phyloP scores from a whole-genome alignment of 2,888 invertebrate species.

The Copidosoma aretas region DNA sequence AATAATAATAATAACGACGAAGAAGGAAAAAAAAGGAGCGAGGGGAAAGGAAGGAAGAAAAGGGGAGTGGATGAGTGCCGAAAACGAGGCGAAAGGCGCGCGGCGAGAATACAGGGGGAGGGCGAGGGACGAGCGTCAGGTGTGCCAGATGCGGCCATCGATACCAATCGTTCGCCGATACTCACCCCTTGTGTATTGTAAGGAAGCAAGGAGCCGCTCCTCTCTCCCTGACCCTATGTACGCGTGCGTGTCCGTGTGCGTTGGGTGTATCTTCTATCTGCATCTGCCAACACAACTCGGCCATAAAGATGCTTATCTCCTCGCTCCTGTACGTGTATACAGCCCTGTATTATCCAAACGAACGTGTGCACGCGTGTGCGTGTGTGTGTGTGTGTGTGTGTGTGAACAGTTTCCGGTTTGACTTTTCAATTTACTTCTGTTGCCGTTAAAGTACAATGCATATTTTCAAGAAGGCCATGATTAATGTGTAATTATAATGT shows the following conservation, averaged over 20 bases:
- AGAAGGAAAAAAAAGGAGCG: constrained; percentile 38
- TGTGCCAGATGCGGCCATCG: constrained; percentile 60
- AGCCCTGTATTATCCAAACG: neutral
- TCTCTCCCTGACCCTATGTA: neutral
- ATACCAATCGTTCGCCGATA: constrained; percentile 59
- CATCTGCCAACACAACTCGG: constrained; percentile 39
- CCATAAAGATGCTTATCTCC: constrained; percentile 39
- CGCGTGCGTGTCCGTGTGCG: neutral
- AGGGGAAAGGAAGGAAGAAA: neutral
- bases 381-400: constrained; percentile 15
- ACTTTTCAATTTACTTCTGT: constrained; percentile 38
- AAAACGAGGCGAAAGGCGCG: neutral
- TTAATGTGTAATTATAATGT: no score
- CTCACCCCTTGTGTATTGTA: neutral
- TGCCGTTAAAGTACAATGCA: no score
- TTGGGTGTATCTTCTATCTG: constrained; percentile 38
- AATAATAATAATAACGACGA: constrained; percentile 36
- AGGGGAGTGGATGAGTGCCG: constrained; percentile 1
- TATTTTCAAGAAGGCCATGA: no score
- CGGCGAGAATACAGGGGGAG: constrained; percentile 43
- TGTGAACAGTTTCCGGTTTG: constrained; percentile 39
- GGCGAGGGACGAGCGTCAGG: constrained; percentile 55
- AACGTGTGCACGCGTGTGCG: constrained; percentile 7
- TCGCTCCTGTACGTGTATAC: constrained; percentile 30
- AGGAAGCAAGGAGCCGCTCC: no score